Conservation (phyloP, 1,140 invertebrate species). For the Drosophila trapezifrons region DNA sequence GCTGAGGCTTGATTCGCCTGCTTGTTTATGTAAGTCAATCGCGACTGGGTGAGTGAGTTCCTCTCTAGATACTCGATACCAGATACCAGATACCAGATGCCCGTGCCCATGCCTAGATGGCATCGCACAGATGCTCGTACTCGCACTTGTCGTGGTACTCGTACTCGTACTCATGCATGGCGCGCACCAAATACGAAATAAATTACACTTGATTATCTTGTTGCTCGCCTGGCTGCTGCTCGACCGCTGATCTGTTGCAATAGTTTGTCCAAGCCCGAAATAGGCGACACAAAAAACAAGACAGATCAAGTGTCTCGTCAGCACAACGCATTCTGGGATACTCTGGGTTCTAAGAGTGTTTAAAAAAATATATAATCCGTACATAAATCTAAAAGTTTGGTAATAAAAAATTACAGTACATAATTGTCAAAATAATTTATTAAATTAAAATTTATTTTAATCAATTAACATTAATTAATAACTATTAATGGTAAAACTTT, state of each 20-base stretch:
- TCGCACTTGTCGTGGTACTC: slow-evolving; percentile 32
- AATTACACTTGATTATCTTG: slow-evolving; percentile 84
- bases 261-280: slow-evolving; percentile 63
- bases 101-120: slow-evolving; percentile 37
- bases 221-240: slow-evolving; percentile 64
- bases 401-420: too few relatives aligned
- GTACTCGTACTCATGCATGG: slow-evolving; percentile 69
- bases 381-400: too few relatives aligned
- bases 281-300: slow-evolving; percentile 57
- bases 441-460: too few relatives aligned
- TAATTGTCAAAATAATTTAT: too few relatives aligned
- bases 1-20: slow-evolving; percentile 48
- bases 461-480: too few relatives aligned
- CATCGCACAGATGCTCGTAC: slow-evolving; percentile 45
- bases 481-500: too few relatives aligned
- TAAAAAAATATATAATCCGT: too few relatives aligned
- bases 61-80: slow-evolving; percentile 29
- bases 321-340: background rate
- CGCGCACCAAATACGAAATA: slow-evolving; percentile 82
- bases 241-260: slow-evolving; percentile 49
- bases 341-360: slow-evolving; percentile 1
- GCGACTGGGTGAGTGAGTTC: slow-evolving; percentile 24
- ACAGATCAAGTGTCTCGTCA: slow-evolving; percentile 39
- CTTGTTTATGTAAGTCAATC: slow-evolving; percentile 40
- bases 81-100: slow-evolving; percentile 51